phyloP scores from a whole-genome alignment of 2,888 invertebrate species.

The Tethea ocularis region DNA sequence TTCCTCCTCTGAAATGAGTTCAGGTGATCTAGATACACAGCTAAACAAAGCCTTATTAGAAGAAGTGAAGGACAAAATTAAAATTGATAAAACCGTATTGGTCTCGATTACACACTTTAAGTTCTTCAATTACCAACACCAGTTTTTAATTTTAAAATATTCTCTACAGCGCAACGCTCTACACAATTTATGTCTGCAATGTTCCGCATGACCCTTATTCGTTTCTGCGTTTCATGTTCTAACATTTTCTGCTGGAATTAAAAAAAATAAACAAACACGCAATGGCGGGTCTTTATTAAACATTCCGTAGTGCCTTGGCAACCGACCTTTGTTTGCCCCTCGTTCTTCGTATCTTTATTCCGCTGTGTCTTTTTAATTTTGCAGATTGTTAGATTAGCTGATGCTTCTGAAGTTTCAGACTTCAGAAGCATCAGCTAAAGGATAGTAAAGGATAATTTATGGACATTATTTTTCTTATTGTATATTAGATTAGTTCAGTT shows the following conservation, averaged over 20 bases:
- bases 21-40: no score
- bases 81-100: background rate
- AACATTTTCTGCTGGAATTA: constrained; percentile 6
- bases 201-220: constrained; percentile 6
- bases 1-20: no score
- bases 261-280: constrained; percentile 2
- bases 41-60: background rate
- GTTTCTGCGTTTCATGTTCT: background rate
- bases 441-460: no score
- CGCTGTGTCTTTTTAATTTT: background rate
- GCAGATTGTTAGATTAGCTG: background rate
- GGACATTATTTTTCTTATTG: no score
- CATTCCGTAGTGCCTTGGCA: background rate
- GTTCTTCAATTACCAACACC: background rate
- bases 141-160: constrained; percentile 2
- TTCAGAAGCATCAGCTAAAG: no score
- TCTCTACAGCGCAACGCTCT: background rate
- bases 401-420: no score
- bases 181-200: background rate
- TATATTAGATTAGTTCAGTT: no score
- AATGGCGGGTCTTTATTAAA: background rate
- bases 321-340: background rate
- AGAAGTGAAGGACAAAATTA: background rate
- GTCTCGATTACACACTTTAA: background rate
- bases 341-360: background rate